These are phyloP conservation scores for Limosa lapponica DNA, from an alignment of 2,797 vertebrate genomes.

Conservation along the genomic window DNA sequence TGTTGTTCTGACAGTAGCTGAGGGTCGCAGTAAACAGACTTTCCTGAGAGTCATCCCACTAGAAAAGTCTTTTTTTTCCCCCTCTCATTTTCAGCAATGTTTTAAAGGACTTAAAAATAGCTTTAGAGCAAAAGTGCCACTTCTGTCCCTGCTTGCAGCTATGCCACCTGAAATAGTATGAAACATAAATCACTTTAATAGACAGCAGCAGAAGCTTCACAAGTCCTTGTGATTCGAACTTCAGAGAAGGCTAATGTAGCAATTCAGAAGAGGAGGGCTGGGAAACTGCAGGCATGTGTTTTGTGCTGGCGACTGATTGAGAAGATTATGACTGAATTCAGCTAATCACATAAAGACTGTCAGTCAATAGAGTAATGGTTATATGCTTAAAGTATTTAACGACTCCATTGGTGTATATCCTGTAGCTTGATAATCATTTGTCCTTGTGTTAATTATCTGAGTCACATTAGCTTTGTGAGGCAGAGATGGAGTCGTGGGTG, in stretches of 20 bases:
- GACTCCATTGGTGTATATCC: neutral
- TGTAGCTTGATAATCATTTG: constrained; percentile 27
- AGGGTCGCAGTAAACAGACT: neutral
- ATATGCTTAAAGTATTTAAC: constrained; percentile 16
- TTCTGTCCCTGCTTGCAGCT: neutral
- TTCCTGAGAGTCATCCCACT: neutral
- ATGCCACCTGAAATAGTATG: neutral
- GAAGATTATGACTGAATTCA: neutral
- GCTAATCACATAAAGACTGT: neutral
- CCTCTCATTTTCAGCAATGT: neutral
- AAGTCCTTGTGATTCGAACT: constrained; percentile 28
- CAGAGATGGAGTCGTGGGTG: neutral
- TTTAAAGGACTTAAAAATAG: constrained; percentile 17
- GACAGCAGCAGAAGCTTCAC: neutral
- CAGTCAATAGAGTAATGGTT: neutral
- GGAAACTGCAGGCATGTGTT: neutral
- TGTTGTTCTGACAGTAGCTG: neutral
- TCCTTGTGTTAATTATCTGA: constrained; percentile 49
- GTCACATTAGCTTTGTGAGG: constrained; percentile 5
- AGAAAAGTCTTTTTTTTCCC: neutral
- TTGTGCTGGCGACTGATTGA: neutral
- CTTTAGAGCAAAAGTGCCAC: neutral
- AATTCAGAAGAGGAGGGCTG: neutral
- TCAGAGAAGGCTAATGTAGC: constrained; percentile 4
- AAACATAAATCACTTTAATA: neutral